These are phyloP conservation scores for Grammomys dolichurus DNA, from an alignment of 2,113 vertebrate species.

Conservation along the genomic window DNA sequence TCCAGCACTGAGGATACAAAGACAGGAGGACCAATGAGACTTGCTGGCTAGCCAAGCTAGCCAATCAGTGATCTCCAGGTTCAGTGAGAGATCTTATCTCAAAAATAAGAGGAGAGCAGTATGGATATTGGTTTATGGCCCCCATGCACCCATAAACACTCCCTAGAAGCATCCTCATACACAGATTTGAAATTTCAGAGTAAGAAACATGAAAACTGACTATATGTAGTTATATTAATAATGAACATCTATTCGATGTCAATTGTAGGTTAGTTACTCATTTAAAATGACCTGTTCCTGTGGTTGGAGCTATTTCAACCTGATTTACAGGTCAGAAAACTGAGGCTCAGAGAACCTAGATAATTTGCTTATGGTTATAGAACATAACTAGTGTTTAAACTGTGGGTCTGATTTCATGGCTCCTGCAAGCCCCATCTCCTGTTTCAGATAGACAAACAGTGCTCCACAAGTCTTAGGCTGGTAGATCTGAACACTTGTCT, in stretches of 20 bases:
- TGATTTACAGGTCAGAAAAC: constrained; percentile 3
- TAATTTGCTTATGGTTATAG: constrained; percentile 13
- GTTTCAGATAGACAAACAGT: background rate
- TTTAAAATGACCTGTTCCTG: background rate
- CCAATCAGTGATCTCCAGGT: background rate
- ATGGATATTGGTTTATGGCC: background rate
- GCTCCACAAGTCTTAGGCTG: background rate
- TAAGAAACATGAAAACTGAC: constrained; percentile 28
- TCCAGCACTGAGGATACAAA: background rate
- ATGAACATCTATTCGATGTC: background rate
- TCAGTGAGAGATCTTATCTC: background rate
- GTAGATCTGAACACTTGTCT: background rate
- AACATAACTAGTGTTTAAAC: background rate
- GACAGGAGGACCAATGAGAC: too few species aligned
- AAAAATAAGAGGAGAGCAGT: background rate
- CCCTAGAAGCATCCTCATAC: background rate
- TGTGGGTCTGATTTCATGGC: background rate
- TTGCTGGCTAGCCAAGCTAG: background rate
- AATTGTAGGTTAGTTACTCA: background rate
- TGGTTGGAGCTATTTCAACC: background rate
- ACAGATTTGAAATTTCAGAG: constrained; percentile 33
- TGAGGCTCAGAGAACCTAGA: background rate
- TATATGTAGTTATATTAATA: constrained; percentile 23
- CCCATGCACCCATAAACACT: background rate
- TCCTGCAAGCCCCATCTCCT: background rate